Evolutionary conservation across 1,140 invertebrate species (phyloP).

Genomic region (Anoplophora glabripennis): DNA sequence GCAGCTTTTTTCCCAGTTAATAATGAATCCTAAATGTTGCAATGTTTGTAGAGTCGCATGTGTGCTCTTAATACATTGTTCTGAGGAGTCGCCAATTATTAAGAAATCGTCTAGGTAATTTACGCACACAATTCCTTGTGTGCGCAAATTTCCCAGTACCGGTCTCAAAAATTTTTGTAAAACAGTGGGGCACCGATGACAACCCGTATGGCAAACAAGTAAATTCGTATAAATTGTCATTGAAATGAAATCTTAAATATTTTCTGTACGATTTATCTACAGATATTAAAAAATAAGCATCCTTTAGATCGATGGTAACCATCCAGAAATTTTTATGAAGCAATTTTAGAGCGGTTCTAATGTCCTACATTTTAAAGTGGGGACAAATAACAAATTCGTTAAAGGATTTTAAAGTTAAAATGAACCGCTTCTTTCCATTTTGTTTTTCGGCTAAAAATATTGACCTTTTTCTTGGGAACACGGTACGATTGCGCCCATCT

Average conservation of each 20-base stretch:
- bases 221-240: conserved; percentile 21
- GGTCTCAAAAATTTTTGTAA: too few species aligned
- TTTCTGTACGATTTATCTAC: conserved; percentile 22
- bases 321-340: conserved; percentile 25
- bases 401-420: conserved; percentile 32
- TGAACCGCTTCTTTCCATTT: conserved; percentile 28
- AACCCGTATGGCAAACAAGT: conserved; percentile 17
- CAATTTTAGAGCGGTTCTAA: conserved; percentile 26
- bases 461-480: conserved; percentile 3
- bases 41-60: too few species aligned
- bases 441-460: conserved; percentile 30
- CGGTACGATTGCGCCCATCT: neutral
- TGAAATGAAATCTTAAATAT: conserved; percentile 24
- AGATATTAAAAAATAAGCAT: conserved; percentile 24
- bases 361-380: conserved; percentile 36
- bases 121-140: too few species aligned
- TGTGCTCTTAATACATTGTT: too few species aligned
- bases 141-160: too few species aligned
- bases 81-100: too few species aligned
- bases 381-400: conserved; percentile 24
- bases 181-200: too few species aligned
- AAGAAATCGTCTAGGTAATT: too few species aligned
- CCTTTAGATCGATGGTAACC: conserved; percentile 23
- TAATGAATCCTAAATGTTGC: too few species aligned
- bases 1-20: too few species aligned